These are phyloP conservation scores for Sweltsa coloradensis DNA, from an alignment of 1,140 invertebrate genomes.

Conservation along the genomic window DNA sequence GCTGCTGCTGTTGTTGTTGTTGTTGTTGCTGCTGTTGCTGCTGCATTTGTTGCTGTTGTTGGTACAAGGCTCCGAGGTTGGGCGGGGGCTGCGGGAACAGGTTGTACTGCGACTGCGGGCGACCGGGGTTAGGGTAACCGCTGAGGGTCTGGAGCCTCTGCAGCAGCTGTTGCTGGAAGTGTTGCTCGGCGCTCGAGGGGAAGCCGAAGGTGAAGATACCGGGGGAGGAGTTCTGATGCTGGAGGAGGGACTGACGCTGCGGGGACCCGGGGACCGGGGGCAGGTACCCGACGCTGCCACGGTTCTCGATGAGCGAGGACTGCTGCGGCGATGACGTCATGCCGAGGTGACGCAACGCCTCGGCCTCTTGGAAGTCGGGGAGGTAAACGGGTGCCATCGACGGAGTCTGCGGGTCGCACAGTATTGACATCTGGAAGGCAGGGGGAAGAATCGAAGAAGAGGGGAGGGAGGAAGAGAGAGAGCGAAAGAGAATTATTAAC, in stretches of 20 bases:
- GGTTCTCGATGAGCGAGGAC: conserved; percentile 15
- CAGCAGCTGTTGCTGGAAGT: conserved; percentile 39
- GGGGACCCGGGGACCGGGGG: conserved; percentile 14
- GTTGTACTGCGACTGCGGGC: conserved; percentile 28
- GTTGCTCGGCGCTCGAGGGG: conserved; percentile 28
- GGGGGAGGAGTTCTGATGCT: conserved; percentile 6
- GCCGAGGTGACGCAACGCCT: conserved; percentile 18
- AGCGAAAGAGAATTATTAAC: background rate
- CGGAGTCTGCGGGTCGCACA: conserved; percentile 23
- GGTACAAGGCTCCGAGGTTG: conserved; percentile 12
- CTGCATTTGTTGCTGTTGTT: too few relatives aligned
- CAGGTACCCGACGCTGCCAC: conserved; percentile 6
- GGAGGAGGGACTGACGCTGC: conserved; percentile 7
- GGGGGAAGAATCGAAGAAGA: too few relatives aligned
- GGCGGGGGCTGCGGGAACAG: conserved; percentile 23
- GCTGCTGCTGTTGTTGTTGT: conserved; percentile 20
- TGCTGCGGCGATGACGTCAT: conserved; percentile 8
- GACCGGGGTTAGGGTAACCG: conserved; percentile 18
- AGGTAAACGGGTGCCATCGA: conserved; percentile 19
- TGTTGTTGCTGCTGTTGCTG: conserved; percentile 28
- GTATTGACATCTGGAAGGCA: conserved; percentile 8
- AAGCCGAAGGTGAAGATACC: conserved; percentile 25
- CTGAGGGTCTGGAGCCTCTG: conserved; percentile 41
- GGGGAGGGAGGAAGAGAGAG: background rate
- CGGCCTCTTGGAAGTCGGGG: conserved; percentile 23